These are phyloP conservation scores for Pomatostomus ruficeps DNA, from an alignment of 2,113 vertebrate species.

Conservation along the genomic window DNA sequence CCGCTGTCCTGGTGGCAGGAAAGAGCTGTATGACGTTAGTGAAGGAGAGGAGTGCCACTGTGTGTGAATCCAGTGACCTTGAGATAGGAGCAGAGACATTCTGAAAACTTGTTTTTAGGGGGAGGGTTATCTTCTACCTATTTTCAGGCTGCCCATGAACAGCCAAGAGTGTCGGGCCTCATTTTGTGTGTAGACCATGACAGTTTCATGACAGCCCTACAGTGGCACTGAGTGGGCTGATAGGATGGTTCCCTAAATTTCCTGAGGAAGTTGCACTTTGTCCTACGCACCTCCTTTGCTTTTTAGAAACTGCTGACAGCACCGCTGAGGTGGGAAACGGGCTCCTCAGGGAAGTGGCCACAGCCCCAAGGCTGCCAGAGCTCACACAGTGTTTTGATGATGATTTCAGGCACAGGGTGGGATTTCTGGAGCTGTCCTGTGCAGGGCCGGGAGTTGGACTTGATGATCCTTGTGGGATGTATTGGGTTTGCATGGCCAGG, in stretches of 20 bases:
- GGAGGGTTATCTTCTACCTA: background rate
- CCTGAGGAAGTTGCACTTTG: background rate
- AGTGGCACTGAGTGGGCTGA: background rate
- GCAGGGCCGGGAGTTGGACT: background rate
- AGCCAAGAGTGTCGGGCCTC: background rate
- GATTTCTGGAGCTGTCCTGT: background rate
- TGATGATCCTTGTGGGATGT: background rate
- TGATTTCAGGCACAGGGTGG: background rate
- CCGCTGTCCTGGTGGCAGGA: background rate
- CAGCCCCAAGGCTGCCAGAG: background rate
- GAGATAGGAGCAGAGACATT: background rate
- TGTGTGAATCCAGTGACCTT: background rate
- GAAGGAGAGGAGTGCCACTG: background rate
- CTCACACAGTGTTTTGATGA: background rate
- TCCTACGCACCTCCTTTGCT: background rate
- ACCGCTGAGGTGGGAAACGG: background rate
- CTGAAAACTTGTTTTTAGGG: background rate
- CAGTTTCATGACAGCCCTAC: background rate
- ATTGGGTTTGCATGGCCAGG: background rate
- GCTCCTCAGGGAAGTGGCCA: background rate
- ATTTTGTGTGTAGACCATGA: background rate
- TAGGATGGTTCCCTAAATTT: background rate
- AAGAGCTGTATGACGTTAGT: background rate
- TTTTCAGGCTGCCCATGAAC: background rate
- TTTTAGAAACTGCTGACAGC: background rate